Percentiles rank a stretch among this genome's conserved stretches.
These are phyloP conservation scores for Anas platyrhynchos DNA, from an alignment of 2,113 vertebrate species.

Conservation along the genomic window DNA sequence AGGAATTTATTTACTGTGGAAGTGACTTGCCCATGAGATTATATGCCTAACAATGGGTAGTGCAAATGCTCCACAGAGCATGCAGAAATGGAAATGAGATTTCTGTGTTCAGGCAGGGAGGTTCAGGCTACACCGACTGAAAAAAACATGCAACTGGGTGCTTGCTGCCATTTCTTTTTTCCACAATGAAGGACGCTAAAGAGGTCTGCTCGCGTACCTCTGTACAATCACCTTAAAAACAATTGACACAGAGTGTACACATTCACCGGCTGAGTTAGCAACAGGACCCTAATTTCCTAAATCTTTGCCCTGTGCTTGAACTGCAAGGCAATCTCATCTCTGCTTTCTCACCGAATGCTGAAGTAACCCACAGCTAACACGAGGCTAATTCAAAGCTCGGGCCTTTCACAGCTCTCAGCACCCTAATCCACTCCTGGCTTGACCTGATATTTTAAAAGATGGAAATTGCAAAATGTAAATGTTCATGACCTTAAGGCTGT, in stretches of 20 bases:
- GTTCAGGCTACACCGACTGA: background rate
- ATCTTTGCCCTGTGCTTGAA: background rate
- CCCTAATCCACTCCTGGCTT: background rate
- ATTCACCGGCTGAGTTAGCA: background rate
- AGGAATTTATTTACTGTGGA: background rate
- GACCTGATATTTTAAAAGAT: background rate
- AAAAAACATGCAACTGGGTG: background rate
- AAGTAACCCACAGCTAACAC: background rate
- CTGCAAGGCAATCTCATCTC: fast-evolving
- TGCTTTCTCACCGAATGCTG: background rate
- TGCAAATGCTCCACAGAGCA: background rate
- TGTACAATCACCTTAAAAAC: background rate
- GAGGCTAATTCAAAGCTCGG: background rate
- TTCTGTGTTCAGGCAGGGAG: fast-evolving
- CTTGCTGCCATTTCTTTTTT: background rate
- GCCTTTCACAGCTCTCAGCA: background rate
- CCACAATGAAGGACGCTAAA: background rate
- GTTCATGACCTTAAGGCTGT: background rate
- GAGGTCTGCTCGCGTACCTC: background rate
- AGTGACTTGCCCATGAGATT: background rate
- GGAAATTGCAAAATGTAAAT: slow-evolving; percentile 9
- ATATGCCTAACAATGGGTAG: fast-evolving
- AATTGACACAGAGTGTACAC: background rate
- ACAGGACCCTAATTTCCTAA: background rate
- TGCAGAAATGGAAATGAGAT: background rate